phyloP scores from a whole-genome alignment of 2,797 vertebrate genomes.

The Cirrhinus molitorella region DNA sequence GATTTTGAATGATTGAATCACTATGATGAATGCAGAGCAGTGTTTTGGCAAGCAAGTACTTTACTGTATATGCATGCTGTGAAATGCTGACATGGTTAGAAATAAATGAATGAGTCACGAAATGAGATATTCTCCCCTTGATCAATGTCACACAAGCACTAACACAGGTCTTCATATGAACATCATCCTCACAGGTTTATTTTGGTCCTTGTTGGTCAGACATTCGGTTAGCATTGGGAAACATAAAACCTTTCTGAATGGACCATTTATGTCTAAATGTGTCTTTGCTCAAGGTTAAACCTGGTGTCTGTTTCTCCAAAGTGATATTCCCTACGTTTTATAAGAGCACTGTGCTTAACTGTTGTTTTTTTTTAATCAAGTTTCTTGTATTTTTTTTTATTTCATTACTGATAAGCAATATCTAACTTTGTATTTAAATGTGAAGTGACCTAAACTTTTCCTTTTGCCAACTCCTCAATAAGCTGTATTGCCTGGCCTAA shows the following conservation, averaged over 20 bases:
- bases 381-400: neutral
- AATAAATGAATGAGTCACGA: neutral
- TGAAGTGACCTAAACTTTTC: neutral
- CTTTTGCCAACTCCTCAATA: neutral
- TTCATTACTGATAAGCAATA: neutral
- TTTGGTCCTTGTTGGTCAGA: slow-evolving; percentile 3
- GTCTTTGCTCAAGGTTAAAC: slow-evolving; percentile 25
- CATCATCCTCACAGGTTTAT: neutral
- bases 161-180: slow-evolving; percentile 21
- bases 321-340: neutral
- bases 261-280: neutral
- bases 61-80: neutral
- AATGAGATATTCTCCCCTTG: neutral
- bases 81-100: neutral
- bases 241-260: slow-evolving; percentile 25
- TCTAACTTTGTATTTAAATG: neutral
- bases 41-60: neutral
- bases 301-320: slow-evolving; percentile 1
- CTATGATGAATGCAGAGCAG: neutral
- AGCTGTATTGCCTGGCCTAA: slow-evolving; percentile 5
- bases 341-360: neutral
- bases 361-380: neutral
- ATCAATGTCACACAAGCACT: slow-evolving; percentile 1
- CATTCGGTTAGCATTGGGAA: neutral
- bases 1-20: neutral